These are phyloP conservation scores for Gryllus bimaculatus DNA, from an alignment of 1,140 invertebrate species.

Conservation along the genomic window DNA sequence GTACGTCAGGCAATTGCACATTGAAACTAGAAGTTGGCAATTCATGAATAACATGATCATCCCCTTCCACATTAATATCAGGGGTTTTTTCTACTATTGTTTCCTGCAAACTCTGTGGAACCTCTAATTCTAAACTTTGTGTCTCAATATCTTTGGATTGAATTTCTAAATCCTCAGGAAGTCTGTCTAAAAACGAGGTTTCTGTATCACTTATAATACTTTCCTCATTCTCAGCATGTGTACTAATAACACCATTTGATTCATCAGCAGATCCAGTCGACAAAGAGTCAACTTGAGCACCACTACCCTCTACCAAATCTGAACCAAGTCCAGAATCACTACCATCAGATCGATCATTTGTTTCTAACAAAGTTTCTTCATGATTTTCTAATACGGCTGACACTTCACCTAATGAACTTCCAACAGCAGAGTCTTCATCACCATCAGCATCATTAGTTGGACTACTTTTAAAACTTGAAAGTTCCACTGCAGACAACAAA, in stretches of 20 bases:
- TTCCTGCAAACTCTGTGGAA: neutral
- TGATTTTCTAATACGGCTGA: conserved; percentile 9
- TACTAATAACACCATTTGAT: conserved; percentile 31
- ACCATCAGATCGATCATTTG: conserved; percentile 53
- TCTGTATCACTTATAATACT: conserved; percentile 42
- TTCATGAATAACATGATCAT: neutral
- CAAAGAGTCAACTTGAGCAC: conserved; percentile 11
- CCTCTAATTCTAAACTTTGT: neutral
- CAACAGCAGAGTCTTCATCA: conserved; percentile 16
- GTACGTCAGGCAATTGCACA: neutral
- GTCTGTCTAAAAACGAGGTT: conserved; percentile 41
- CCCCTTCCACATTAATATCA: neutral
- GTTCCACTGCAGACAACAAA: neutral
- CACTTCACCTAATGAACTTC: conserved; percentile 14
- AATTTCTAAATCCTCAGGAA: conserved; percentile 31
- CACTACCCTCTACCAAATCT: conserved; percentile 41
- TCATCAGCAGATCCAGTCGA: conserved; percentile 34
- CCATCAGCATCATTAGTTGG: conserved; percentile 6
- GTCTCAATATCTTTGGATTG: neutral
- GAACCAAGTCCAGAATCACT: conserved; percentile 69
- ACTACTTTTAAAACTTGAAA: neutral
- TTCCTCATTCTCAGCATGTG: conserved; percentile 26
- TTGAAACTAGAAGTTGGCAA: neutral
- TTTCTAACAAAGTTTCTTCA: conserved; percentile 13
- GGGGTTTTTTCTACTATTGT: neutral